A percentile compares a stretch with the other conserved stretches of the same genome.
These are phyloP conservation scores for Myotis davidii DNA, from an alignment of 2,113 vertebrate genomes.

Conservation along the genomic window DNA sequence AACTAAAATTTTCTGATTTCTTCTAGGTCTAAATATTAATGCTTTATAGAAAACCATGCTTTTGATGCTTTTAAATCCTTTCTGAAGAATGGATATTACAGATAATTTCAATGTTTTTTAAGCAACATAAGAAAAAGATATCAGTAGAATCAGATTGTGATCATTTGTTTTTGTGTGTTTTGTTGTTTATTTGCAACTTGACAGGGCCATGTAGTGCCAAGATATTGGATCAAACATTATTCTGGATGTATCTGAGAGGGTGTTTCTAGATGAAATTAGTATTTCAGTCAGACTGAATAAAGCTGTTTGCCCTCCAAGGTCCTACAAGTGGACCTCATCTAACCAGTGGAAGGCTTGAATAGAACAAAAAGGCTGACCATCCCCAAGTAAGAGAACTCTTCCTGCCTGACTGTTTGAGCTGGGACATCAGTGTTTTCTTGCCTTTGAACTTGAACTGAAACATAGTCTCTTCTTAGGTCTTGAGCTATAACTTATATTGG, in stretches of 20 bases:
- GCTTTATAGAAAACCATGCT: not conserved
- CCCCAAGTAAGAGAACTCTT: not conserved
- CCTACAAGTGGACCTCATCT: not conserved
- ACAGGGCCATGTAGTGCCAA: not conserved
- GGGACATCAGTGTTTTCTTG: not conserved
- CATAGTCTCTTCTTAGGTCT: not conserved
- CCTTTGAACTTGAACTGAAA: not conserved
- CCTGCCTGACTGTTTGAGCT: not conserved
- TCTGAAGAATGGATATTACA: not conserved
- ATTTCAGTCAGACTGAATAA: not conserved
- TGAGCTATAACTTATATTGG: not conserved
- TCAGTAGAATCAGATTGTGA: not conserved
- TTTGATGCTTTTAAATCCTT: not conserved
- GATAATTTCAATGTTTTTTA: not conserved
- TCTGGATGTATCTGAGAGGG: not conserved
- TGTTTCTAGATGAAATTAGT: not conserved
- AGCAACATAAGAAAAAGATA: not conserved
- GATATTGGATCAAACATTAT: not conserved
- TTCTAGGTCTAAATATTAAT: not conserved
- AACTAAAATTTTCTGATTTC: not conserved
- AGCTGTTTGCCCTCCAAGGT: not conserved
- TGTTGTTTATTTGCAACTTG: not conserved
- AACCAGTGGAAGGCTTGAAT: not conserved
- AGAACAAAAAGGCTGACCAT: not conserved
- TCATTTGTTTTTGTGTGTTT: too few relatives aligned